These are phyloP conservation scores for Amphipoea lucens DNA, from an alignment of 2,888 invertebrate genomes.

Conservation along the genomic window DNA sequence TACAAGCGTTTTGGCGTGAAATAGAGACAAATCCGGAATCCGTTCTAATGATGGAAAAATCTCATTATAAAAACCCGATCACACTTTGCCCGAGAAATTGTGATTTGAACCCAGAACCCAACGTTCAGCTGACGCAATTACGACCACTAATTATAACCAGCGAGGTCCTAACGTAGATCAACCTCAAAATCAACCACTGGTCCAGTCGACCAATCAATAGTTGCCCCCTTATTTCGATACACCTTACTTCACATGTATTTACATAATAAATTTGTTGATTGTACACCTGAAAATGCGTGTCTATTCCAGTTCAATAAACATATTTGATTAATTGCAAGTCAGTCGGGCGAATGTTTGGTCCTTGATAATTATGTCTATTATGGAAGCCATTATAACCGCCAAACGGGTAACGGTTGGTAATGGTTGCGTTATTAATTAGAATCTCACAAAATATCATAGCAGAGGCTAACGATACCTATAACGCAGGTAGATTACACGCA, in stretches of 20 bases:
- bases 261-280: not conserved
- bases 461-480: not conserved
- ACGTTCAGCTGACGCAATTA: not conserved
- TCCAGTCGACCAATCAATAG: not conserved
- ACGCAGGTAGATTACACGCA: too few species aligned
- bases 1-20: not conserved
- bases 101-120: not conserved
- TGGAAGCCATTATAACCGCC: not conserved
- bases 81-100: not conserved
- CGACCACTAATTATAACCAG: not conserved
- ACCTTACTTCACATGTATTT: not conserved
- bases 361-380: not conserved
- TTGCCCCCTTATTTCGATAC: not conserved
- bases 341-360: conserved; percentile 15
- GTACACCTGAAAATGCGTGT: not conserved
- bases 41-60: not conserved
- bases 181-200: not conserved
- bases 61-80: not conserved
- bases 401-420: not conserved
- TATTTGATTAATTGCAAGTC: conserved; percentile 18
- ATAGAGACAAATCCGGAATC: not conserved
- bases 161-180: not conserved
- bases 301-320: conserved; percentile 4
- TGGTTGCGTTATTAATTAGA: conserved; percentile 12
- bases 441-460: not conserved